Conservation (phyloP, 2,113 vertebrate species). For the Psittacula cyanocephala region DNA sequence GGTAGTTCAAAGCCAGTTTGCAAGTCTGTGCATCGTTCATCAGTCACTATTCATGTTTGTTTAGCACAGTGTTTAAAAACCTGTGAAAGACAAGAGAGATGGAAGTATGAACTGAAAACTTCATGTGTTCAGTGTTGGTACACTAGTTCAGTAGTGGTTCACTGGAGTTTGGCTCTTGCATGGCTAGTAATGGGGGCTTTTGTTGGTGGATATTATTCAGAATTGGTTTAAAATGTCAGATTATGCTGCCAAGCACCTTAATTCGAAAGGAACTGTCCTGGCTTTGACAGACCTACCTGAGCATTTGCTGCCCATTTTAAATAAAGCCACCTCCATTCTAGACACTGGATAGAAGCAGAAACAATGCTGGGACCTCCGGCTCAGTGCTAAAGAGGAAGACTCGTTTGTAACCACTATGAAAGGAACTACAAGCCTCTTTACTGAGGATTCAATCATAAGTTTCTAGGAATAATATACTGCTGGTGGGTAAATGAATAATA, state of each 20-base stretch:
- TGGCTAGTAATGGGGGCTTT: not conserved
- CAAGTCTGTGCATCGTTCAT: not conserved
- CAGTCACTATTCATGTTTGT: not conserved
- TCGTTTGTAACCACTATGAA: not conserved
- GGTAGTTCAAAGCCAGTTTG: not conserved
- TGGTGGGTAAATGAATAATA: not conserved
- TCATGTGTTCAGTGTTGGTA: fast-evolving
- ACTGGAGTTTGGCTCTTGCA: not conserved
- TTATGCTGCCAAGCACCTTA: not conserved
- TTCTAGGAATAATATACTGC: not conserved
- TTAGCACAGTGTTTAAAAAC: not conserved
- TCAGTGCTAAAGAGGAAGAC: not conserved
- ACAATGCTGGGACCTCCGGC: not conserved
- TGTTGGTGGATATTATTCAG: not conserved
- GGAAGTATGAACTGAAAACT: not conserved
- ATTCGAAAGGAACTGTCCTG: not conserved
- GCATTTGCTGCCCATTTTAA: not conserved
- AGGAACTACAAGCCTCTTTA: not conserved
- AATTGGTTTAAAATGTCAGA: not conserved
- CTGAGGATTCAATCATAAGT: not conserved
- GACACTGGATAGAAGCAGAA: not conserved
- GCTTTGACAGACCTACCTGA: not conserved
- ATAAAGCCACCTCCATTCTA: not conserved
- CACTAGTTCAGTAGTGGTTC: not conserved
- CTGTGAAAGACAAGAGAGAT: not conserved